These are phyloP conservation scores for Ammospiza caudacuta DNA, from an alignment of 2,113 vertebrate species.

Conservation along the genomic window DNA sequence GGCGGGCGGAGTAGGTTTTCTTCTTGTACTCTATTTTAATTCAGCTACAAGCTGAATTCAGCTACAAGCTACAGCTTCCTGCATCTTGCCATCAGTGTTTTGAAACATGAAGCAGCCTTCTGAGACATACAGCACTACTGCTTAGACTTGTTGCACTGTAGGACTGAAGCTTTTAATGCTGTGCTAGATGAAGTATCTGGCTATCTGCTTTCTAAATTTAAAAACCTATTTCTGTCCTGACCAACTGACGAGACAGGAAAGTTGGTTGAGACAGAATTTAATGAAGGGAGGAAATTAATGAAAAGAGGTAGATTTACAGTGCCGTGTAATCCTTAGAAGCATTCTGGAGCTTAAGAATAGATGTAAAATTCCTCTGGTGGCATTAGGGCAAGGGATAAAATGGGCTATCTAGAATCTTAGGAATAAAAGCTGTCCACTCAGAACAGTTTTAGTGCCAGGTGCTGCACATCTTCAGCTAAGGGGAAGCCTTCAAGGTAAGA, in stretches of 20 bases:
- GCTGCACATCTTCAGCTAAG: background rate
- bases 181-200: background rate
- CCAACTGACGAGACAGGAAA: background rate
- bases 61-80: background rate
- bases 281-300: background rate
- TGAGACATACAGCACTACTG: background rate
- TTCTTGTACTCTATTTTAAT: slow-evolving; percentile 18
- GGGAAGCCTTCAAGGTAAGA: background rate
- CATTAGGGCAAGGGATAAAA: background rate
- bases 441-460: background rate
- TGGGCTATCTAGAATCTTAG: background rate
- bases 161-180: background rate
- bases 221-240: background rate
- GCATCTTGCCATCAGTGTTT: background rate
- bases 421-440: background rate
- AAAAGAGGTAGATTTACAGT: background rate
- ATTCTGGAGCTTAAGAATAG: background rate
- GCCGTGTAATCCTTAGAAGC: background rate
- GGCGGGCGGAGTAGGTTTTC: slow-evolving; percentile 89
- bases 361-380: background rate
- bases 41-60: background rate
- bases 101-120: background rate
- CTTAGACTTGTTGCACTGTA: background rate
- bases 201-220: background rate
- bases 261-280: background rate